Evolutionary conservation across 1,140 invertebrate species (phyloP).

Genomic region (Onthophagus taurus): DNA sequence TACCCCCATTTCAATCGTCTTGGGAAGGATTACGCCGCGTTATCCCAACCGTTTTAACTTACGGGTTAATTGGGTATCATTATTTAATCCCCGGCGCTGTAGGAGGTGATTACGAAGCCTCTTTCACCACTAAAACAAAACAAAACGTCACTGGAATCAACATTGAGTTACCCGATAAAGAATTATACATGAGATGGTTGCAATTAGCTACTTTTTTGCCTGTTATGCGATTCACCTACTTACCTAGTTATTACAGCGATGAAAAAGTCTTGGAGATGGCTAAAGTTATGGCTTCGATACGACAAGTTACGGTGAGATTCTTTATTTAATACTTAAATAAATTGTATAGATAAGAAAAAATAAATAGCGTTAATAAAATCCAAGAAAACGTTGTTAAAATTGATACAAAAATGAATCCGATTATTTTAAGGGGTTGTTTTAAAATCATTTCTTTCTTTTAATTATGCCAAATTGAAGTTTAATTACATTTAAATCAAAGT

Average conservation of each 20-base stretch:
- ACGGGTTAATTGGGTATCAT: constrained; percentile 80
- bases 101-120: constrained; percentile 68
- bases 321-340: too few species aligned
- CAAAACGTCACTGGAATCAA: constrained; percentile 42
- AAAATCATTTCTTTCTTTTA: too few species aligned
- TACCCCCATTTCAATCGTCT: constrained; percentile 76
- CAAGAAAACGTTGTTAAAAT: background rate
- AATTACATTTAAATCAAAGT: background rate
- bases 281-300: constrained; percentile 61
- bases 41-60: constrained; percentile 77
- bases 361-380: background rate
- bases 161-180: constrained; percentile 62
- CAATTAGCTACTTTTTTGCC: constrained; percentile 87
- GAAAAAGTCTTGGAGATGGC: constrained; percentile 66
- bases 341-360: too few species aligned
- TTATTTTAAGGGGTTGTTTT: too few species aligned
- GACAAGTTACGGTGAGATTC: constrained; percentile 56
- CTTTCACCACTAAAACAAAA: constrained; percentile 42
- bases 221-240: constrained; percentile 80
- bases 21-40: constrained; percentile 81
- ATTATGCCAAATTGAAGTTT: background rate
- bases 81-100: constrained; percentile 89
- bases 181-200: constrained; percentile 91
- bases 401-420: too few species aligned
- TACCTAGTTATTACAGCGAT: constrained; percentile 79